Percentiles rank a stretch among this genome's conserved stretches.
Evolutionary conservation across 2,113 vertebrate species (phyloP).

Genomic region (Chloropsis hardwickii): DNA sequence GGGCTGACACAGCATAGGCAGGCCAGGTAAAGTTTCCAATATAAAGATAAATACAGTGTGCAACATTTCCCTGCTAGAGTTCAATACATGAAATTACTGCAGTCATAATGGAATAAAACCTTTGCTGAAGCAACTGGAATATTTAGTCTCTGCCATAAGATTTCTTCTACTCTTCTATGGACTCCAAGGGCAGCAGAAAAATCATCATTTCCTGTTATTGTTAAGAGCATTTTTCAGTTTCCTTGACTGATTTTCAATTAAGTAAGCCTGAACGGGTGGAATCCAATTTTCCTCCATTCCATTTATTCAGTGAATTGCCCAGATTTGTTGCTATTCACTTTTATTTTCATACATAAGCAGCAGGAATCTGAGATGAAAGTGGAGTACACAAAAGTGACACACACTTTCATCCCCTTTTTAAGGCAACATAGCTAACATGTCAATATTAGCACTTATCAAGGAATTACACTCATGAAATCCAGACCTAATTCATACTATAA

Average conservation of each 20-base stretch:
- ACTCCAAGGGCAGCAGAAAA: background rate
- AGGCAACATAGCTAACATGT: background rate
- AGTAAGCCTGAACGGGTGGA: background rate
- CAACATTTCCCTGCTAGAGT: slow-evolving; percentile 17
- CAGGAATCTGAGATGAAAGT: background rate
- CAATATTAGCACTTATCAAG: background rate
- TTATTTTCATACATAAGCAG: background rate
- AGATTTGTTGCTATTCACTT: background rate
- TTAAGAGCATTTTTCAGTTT: background rate
- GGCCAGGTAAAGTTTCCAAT: slow-evolving; percentile 26
- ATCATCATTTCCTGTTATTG: background rate
- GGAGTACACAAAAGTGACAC: background rate
- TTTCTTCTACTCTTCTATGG: background rate
- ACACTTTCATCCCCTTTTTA: background rate
- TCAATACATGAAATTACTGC: slow-evolving; percentile 29
- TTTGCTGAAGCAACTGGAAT: background rate
- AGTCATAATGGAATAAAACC: slow-evolving; percentile 4
- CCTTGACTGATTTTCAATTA: slow-evolving; percentile 27
- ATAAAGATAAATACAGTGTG: slow-evolving; percentile 42
- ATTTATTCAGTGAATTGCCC: background rate
- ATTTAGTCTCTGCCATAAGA: background rate
- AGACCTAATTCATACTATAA: background rate
- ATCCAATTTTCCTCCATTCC: background rate
- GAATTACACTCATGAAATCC: background rate
- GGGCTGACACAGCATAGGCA: background rate